Percentiles rank a stretch among this genome's conserved stretches.
These are phyloP conservation scores for Diachasma alloeum DNA, from an alignment of 1,140 invertebrate species.

Conservation along the genomic window DNA sequence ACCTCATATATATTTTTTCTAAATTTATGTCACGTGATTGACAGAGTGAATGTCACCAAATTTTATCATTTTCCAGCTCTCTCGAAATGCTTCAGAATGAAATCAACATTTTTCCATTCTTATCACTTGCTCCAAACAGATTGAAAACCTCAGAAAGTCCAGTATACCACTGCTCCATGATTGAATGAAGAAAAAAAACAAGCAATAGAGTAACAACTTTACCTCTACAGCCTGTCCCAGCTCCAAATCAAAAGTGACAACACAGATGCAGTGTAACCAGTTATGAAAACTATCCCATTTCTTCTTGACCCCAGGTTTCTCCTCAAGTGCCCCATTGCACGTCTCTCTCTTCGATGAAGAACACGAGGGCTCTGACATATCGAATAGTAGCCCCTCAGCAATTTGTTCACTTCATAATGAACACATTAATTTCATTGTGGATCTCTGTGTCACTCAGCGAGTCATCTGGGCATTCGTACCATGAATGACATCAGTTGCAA, in stretches of 20 bases:
- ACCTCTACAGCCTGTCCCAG: conserved; percentile 96
- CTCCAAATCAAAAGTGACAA: conserved; percentile 98
- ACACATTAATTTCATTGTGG: background rate
- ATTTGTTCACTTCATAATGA: background rate
- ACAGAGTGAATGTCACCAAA: too few relatives aligned
- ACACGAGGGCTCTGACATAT: conserved; percentile 51
- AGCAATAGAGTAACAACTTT: conserved; percentile 38
- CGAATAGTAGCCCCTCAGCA: background rate
- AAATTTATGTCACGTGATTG: background rate
- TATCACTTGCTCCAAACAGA: too few relatives aligned
- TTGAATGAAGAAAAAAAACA: background rate
- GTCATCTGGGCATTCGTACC: background rate
- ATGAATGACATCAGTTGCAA: background rate
- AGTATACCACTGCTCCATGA: too few relatives aligned
- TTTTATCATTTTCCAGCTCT: too few relatives aligned
- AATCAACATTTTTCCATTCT: too few relatives aligned
- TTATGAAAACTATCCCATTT: conserved; percentile 78
- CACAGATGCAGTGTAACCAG: conserved; percentile 96
- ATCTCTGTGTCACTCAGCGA: background rate
- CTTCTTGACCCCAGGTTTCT: conserved; percentile 29
- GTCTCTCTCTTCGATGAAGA: conserved; percentile 36
- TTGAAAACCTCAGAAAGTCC: too few relatives aligned
- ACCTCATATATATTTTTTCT: too few relatives aligned
- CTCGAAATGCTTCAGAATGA: too few relatives aligned
- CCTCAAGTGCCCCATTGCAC: conserved; percentile 23